Evolutionary conservation across 2,113 vertebrate species (phyloP).

Genomic region (Panurus biarmicus): DNA sequence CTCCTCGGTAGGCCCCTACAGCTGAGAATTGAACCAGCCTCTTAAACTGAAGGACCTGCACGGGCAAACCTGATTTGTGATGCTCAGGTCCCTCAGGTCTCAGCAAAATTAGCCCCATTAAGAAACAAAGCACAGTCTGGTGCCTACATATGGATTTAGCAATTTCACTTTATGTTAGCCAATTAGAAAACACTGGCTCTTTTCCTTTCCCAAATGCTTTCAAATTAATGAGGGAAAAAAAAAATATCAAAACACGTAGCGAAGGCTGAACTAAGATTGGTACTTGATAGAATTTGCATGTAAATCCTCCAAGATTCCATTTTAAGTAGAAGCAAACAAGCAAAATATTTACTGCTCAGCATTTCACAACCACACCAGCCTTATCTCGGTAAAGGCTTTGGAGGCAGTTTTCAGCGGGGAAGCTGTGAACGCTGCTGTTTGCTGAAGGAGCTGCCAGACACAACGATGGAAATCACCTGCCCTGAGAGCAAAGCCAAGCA

Average conservation of each 20-base stretch:
- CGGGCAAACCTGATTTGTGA: background rate
- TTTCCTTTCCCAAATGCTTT: background rate
- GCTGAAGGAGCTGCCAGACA: background rate
- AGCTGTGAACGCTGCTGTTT: background rate
- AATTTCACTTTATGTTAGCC: background rate
- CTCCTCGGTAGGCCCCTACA: background rate
- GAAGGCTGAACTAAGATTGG: background rate
- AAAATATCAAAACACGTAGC: background rate
- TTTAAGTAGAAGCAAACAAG: background rate
- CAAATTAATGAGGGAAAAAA: background rate
- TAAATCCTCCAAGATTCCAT: background rate
- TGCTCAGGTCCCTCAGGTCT: background rate
- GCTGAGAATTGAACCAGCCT: background rate
- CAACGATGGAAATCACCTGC: background rate
- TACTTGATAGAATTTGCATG: background rate
- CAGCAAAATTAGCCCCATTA: background rate
- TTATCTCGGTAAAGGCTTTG: background rate
- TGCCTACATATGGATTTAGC: background rate
- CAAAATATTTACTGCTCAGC: background rate
- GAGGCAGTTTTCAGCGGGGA: background rate
- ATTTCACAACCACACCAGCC: background rate
- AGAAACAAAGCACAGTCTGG: background rate
- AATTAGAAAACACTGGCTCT: background rate
- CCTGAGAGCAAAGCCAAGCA: background rate
- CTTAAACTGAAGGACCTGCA: background rate